phyloP scores from a whole-genome alignment of 2,888 invertebrate genomes.

The Caenorhabditis uteleia region DNA sequence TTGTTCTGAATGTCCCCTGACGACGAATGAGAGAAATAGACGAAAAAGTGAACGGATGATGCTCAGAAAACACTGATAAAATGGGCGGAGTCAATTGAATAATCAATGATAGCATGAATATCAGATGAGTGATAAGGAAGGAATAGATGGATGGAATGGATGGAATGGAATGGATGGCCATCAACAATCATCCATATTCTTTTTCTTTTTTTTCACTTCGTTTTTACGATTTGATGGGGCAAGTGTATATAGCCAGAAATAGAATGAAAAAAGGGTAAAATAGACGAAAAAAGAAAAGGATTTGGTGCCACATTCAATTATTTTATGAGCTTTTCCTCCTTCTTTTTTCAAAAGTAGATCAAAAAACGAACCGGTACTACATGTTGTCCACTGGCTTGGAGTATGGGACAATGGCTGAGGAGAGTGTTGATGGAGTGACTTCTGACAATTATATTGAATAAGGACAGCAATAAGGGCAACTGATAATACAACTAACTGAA shows the following conservation, averaged over 20 bases:
- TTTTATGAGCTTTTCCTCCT: neutral
- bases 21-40: no score
- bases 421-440: conserved; percentile 5
- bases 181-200: no score
- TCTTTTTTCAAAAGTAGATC: neutral
- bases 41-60: no score
- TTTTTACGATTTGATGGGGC: neutral
- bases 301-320: neutral
- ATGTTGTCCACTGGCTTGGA: conserved; percentile 51
- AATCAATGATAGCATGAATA: no score
- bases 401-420: conserved; percentile 10
- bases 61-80: no score
- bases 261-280: neutral
- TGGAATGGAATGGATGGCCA: no score
- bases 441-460: conserved; percentile 45
- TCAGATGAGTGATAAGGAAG: no score
- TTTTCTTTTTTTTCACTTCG: neutral
- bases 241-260: neutral
- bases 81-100: no score
- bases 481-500: conserved; percentile 44
- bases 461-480: conserved; percentile 45
- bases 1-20: no score
- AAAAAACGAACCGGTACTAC: conserved; percentile 39
- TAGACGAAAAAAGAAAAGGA: neutral
- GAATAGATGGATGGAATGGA: no score